phyloP scores from a whole-genome alignment of 1,140 invertebrate species.

The Tetramorium alpestre region DNA sequence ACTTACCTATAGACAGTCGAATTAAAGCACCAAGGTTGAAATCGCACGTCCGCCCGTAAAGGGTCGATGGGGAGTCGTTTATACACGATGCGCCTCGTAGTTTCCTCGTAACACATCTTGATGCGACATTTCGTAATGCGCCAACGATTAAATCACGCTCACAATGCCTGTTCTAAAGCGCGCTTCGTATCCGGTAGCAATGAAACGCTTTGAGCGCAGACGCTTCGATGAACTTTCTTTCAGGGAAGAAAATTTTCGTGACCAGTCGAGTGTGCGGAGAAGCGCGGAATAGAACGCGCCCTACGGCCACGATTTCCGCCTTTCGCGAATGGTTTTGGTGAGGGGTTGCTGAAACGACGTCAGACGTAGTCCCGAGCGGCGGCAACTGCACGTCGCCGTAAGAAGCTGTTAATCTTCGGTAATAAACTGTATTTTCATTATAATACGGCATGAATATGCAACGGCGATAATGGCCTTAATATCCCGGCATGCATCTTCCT shows the following conservation, averaged over 20 bases:
- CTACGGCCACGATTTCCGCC: constrained; percentile 36
- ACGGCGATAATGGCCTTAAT: constrained; percentile 86
- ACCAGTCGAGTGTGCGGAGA: neutral
- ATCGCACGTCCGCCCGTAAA: neutral
- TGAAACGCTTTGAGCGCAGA: neutral
- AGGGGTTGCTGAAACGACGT: constrained; percentile 65
- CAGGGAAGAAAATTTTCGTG: neutral
- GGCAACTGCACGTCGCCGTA: constrained; percentile 83
- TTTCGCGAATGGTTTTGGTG: constrained; percentile 52
- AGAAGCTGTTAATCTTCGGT: constrained; percentile 87
- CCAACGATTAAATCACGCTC: neutral
- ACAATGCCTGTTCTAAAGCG: neutral
- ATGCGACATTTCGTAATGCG: neutral
- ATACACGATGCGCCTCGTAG: neutral
- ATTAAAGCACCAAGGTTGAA: constrained; percentile 49
- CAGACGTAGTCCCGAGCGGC: constrained; percentile 67
- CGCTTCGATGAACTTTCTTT: neutral
- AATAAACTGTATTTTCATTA: constrained; percentile 87
- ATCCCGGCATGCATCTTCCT: constrained; percentile 86
- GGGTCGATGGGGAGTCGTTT: constrained; percentile 1
- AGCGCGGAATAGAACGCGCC: constrained; percentile 11
- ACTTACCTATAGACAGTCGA: constrained; percentile 32
- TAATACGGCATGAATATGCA: constrained; percentile 87
- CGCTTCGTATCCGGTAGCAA: neutral
- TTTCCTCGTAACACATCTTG: neutral